phyloP scores from a whole-genome alignment of 2,113 vertebrate species.

The Brachyhypopomus occidentalis region DNA sequence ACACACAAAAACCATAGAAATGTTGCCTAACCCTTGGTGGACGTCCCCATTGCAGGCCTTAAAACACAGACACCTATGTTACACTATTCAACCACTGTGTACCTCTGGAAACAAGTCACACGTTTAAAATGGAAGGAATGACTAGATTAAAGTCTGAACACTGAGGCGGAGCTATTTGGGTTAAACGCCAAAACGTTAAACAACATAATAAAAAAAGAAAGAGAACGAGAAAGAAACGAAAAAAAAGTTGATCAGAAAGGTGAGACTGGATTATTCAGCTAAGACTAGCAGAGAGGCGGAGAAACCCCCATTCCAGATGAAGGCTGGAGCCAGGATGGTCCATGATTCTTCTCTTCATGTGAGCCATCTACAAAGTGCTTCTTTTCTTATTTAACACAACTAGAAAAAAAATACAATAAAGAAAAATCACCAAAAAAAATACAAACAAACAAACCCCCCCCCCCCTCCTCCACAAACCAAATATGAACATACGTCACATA shows the following conservation, averaged over 20 bases:
- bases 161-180: conserved; percentile 17
- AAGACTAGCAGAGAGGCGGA: background rate
- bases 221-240: background rate
- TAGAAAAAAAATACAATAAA: conserved; percentile 9
- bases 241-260: background rate
- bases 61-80: background rate
- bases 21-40: conserved; percentile 7
- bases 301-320: conserved; percentile 18
- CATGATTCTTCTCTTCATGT: conserved; percentile 54
- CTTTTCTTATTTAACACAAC: conserved; percentile 39
- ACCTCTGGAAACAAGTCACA: conserved; percentile 8
- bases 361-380: conserved; percentile 42
- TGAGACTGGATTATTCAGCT: background rate
- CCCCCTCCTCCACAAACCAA: background rate
- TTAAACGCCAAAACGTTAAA: background rate
- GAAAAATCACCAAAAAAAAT: conserved; percentile 5
- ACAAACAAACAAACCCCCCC: too few relatives aligned
- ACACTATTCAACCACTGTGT: conserved; percentile 6
- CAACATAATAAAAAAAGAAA: background rate
- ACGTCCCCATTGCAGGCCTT: background rate
- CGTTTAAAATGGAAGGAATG: conserved; percentile 23
- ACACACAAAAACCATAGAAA: conserved; percentile 25
- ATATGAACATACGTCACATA: conserved; percentile 29
- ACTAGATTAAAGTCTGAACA: conserved; percentile 32
- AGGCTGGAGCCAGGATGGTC: conserved; percentile 16